Conservation (phyloP, 2,888 invertebrate genomes). For the Gisinianus flammeolus region DNA sequence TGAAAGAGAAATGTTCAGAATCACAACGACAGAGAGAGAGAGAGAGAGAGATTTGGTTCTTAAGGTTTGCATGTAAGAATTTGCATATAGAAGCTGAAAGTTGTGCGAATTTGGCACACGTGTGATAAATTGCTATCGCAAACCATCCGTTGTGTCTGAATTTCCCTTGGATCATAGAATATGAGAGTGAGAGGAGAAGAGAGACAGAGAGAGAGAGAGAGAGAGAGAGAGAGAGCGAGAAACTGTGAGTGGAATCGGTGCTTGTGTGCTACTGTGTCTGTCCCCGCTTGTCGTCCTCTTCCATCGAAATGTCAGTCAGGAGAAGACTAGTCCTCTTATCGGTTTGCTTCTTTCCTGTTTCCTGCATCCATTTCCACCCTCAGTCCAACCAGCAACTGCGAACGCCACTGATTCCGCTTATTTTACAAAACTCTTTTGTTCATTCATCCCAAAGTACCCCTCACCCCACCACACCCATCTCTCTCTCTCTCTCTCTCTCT, state of each 20-base stretch:
- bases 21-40: conserved; percentile 5
- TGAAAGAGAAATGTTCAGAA: background rate
- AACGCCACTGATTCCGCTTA: background rate
- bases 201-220: background rate
- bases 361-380: conserved; percentile 36
- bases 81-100: conserved; percentile 17
- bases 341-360: conserved; percentile 34
- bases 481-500: background rate
- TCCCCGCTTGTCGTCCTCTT: conserved; percentile 10
- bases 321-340: conserved; percentile 28
- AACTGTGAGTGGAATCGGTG: too few relatives aligned
- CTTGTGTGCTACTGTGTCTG: conserved; percentile 9
- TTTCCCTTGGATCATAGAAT: conserved; percentile 14
- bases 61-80: background rate
- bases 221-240: background rate
- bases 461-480: background rate
- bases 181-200: background rate
- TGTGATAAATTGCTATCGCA: conserved; percentile 34
- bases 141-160: conserved; percentile 31
- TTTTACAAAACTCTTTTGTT: conserved; percentile 15
- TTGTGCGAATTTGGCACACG: conserved; percentile 35
- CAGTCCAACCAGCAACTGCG: background rate
- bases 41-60: background rate
- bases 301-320: conserved; percentile 25
- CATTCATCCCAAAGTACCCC: conserved; percentile 2